phyloP scores from a whole-genome alignment of 2,113 vertebrate species.

The Oophaga pumilio region DNA sequence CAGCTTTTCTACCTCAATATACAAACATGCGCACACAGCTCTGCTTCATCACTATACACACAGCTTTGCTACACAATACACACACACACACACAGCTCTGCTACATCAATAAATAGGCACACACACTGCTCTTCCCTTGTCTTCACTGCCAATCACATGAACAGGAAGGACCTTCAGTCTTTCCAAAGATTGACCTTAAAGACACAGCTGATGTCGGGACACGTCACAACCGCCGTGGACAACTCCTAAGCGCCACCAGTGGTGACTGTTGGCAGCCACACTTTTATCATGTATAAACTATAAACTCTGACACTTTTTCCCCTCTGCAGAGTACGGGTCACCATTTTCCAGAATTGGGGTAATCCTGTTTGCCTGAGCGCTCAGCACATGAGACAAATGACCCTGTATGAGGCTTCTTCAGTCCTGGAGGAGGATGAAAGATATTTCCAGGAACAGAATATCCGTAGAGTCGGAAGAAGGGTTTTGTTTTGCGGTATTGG shows the following conservation, averaged over 20 bases:
- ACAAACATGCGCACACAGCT: too few species aligned
- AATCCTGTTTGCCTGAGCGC: neutral
- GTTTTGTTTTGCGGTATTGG: neutral
- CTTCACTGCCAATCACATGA: too few species aligned
- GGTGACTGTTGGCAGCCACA: neutral
- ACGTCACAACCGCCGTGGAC: too few species aligned
- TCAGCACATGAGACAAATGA: neutral
- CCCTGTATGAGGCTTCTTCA: neutral
- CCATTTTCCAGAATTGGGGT: neutral
- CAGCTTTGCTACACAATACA: too few species aligned
- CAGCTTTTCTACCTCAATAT: too few species aligned
- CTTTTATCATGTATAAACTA: neutral
- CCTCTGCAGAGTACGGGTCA: neutral
- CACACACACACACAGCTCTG: too few species aligned
- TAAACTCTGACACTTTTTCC: neutral
- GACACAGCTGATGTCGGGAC: too few species aligned
- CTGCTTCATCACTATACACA: too few species aligned
- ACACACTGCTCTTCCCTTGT: too few species aligned
- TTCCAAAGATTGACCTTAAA: too few species aligned
- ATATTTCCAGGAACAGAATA: neutral
- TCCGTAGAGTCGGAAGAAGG: neutral
- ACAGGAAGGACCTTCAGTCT: too few species aligned
- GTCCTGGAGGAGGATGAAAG: slow-evolving; percentile 1
- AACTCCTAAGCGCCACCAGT: neutral
- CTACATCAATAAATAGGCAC: too few species aligned